Conservation (phyloP, 2,113 vertebrate species). For the Gymnarchus niloticus region DNA sequence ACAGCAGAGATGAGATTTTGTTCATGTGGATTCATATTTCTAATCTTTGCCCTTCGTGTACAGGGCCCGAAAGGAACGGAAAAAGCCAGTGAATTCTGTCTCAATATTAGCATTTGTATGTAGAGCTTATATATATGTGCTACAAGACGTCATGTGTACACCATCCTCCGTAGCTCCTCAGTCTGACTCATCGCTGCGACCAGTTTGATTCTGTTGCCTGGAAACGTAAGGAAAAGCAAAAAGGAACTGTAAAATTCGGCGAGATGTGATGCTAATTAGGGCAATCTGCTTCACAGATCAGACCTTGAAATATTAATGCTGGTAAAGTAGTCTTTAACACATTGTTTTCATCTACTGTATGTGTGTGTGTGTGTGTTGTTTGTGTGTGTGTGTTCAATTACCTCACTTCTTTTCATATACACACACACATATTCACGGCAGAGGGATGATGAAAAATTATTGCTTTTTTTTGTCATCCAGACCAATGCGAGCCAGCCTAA, state of each 20-base stretch:
- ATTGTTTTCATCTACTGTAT: background rate
- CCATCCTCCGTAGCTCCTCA: background rate
- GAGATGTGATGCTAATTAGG: slow-evolving; percentile 7
- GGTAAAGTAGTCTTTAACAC: slow-evolving; percentile 8
- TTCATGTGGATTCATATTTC: background rate
- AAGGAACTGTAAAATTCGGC: background rate
- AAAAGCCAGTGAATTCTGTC: too few species aligned
- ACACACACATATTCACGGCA: background rate
- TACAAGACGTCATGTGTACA: background rate
- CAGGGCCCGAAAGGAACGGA: too few species aligned
- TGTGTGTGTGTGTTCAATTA: background rate
- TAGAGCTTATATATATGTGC: background rate
- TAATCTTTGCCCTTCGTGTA: too few species aligned
- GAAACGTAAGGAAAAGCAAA: slow-evolving; percentile 13
- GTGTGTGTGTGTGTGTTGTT: background rate
- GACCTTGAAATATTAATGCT: slow-evolving; percentile 14
- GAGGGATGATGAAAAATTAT: background rate
- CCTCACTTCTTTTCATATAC: background rate
- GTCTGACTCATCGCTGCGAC: slow-evolving; percentile 4
- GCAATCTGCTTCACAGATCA: slow-evolving; percentile 8
- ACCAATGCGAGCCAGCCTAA: background rate
- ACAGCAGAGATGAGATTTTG: background rate
- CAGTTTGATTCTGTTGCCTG: slow-evolving; percentile 6
- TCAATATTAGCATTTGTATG: too few species aligned
- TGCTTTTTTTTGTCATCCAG: too few species aligned